Evolutionary conservation across 1,140 invertebrate genomes (phyloP), one percentile per base, ranked within the genome.

Genomic region (Ladona fulva): DNA sequence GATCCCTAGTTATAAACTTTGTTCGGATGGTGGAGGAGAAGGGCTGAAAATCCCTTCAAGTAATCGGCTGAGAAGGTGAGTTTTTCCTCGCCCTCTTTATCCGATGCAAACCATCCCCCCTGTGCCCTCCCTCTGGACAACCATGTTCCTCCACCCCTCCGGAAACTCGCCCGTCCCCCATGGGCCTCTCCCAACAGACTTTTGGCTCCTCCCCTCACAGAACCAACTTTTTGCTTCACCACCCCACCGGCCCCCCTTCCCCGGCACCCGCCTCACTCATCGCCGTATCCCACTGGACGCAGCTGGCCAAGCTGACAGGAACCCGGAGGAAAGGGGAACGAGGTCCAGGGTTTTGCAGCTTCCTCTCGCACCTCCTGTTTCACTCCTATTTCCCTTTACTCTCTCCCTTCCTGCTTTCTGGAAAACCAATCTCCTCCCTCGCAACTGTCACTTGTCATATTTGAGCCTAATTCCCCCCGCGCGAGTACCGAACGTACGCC

Each of bases 401-500:
- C 44, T 19, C 44, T 10, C 52, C 52, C 52, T 66, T 66, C 52
- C 52, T 22, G 52, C 52, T 22, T 19, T 19, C 52, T 22, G 52
- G 52, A 16, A 66, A 66, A 66, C 52, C 52, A 66, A 66, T 66
- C 52, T 66, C 52, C n/a, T 11, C 44, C 44, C 44, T 66, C 52
- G 52, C 52, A 66, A 66, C 52, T 66, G 52, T 66, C 52, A 66
- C 52, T 66, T 66, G 52, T 66, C 52, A 66, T 66, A 66, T 66
- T 66, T 66, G 52, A 66, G 52, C 52, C 52, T 66, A 66, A 66
- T 66, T 66, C 52, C 52, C 52, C n/a, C n/a, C 44, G 19, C 19
- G 44, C 44, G 10, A 19, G 44, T 52, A 52, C 10, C n/a, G 44
- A 66, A 16, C 52, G n/a, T 5, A 66, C n/a, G 52, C 52, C n/a